These are phyloP conservation scores for Dipodomys merriami DNA, from an alignment of 2,113 vertebrate species.

Conservation along the genomic window DNA sequence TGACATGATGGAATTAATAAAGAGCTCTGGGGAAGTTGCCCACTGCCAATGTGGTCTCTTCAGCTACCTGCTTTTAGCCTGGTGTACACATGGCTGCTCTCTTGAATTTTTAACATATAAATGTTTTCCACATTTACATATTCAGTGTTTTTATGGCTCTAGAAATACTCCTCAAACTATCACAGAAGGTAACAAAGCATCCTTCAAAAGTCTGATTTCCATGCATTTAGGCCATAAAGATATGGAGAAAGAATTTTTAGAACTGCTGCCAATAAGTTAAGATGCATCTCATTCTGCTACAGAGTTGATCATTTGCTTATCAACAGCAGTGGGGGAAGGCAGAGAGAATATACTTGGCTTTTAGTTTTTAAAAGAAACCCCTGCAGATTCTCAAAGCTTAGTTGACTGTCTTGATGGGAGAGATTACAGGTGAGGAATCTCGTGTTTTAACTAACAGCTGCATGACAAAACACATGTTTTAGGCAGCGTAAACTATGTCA, in stretches of 20 bases:
- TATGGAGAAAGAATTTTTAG: constrained; percentile 38
- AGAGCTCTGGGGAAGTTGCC: constrained; percentile 43
- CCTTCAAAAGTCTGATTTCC: constrained; percentile 70
- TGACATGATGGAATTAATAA: constrained; percentile 59
- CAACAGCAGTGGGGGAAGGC: background rate
- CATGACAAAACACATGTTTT: background rate
- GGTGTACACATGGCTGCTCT: constrained; percentile 65
- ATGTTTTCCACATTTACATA: constrained; percentile 75
- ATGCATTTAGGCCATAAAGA: constrained; percentile 61
- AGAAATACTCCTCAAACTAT: constrained; percentile 62
- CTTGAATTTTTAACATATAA: constrained; percentile 62
- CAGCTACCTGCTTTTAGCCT: constrained; percentile 57
- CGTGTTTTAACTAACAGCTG: background rate
- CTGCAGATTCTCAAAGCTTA: background rate
- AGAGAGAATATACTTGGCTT: background rate
- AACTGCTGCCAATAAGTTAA: constrained; percentile 28
- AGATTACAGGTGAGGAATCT: background rate
- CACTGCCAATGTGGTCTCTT: constrained; percentile 43
- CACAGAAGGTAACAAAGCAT: constrained; percentile 64
- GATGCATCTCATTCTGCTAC: constrained; percentile 52
- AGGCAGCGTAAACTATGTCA: background rate
- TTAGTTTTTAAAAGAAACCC: background rate
- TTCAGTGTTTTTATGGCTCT: constrained; percentile 64
- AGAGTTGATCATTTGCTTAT: constrained; percentile 40
- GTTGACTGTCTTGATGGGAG: background rate